Base-by-base conservation (phyloP, 2,113 vertebrate genomes). In the Patagioenas fasciata region DNA sequence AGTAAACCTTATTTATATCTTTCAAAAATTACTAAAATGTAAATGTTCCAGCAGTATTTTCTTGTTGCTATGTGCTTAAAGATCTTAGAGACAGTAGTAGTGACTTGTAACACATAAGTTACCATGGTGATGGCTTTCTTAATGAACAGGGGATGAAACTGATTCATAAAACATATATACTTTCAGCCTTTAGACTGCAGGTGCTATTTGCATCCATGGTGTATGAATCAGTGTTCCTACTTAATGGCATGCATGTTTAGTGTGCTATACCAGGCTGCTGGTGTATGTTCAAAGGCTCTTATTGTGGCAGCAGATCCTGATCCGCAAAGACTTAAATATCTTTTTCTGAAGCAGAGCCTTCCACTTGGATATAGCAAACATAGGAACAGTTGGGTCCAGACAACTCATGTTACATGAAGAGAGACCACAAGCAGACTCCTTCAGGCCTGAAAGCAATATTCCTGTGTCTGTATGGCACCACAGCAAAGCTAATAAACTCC, bases 141-240 rank as follows among this genome's bases (percentile, higher is more conserved):
- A 95, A 90, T 80, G 93, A 97, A 56, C 56, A 89, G n/a, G n/a
- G 47, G 53, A 83, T 92, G 85, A 96, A 97, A 94, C 73, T 91
- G 58, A 23, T 89, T 95, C 74, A 56, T 96, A 90, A 96, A 95
- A 66, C 18, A 86, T 84, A 83, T 18, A 71, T 47, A 73, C 60
- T 54, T 92, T 73, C 85, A 95, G 47, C 32, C 91, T 80, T 40
- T 70, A 92, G 66, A 89, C 54, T 82, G 60, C 50, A 95, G 70
- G 40, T 85, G 19, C 7, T 80, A 71, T 78, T n/a, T 79, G 44
- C 16, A 70, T 31, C 31, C 26, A 3, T 16, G 60, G 11, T 26
- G 6, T 71, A 23, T n/a, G 32, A 93, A 42, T 16, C 51, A 71
- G 8, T n/a, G 29, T 51, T 80, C 23, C 36, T 32, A 29, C 32